Conservation (phyloP, 1,140 invertebrate species). For the Penaeus chinensis region DNA sequence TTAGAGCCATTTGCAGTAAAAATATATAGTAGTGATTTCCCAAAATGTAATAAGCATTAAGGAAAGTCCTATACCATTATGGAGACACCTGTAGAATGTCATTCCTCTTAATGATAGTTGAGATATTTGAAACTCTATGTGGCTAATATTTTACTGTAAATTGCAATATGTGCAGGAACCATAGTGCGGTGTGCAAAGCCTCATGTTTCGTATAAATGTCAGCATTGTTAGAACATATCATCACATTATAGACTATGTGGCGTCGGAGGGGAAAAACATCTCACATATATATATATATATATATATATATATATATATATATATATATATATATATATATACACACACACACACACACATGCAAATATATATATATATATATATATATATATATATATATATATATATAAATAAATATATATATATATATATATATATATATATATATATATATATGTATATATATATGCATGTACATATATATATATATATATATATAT, state of each 20-base stretch:
- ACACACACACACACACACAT: slow-evolving; percentile 1
- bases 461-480: background rate
- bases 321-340: background rate
- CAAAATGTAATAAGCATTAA: too few relatives aligned
- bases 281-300: background rate
- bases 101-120: too few relatives aligned
- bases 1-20: background rate
- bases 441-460: background rate
- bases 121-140: too few relatives aligned
- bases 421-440: background rate
- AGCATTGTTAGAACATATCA: too few relatives aligned
- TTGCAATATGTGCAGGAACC: too few relatives aligned
- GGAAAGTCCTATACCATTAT: too few relatives aligned
- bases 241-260: too few relatives aligned
- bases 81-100: too few relatives aligned
- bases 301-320: background rate
- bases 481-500: background rate
- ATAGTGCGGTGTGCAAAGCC: too few relatives aligned
- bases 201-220: too few relatives aligned
- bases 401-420: slow-evolving; percentile 10
- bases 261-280: too few relatives aligned
- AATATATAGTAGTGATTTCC: background rate
- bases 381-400: background rate
- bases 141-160: too few relatives aligned
- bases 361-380: background rate